Percentiles rank a stretch among this genome's conserved stretches.
These are phyloP conservation scores for Furcifer pardalis DNA, from an alignment of 2,797 vertebrate genomes.

Conservation along the genomic window DNA sequence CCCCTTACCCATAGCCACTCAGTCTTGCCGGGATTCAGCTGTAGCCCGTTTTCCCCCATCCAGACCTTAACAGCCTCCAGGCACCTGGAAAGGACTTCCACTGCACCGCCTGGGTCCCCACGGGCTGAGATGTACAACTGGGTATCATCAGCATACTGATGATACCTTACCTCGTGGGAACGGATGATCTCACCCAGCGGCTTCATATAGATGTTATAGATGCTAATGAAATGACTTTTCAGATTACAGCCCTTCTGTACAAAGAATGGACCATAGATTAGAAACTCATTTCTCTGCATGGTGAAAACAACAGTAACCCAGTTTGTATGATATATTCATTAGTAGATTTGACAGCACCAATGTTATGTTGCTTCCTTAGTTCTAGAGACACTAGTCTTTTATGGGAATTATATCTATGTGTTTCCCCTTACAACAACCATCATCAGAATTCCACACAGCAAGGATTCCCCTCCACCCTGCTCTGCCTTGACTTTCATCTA, in stretches of 20 bases:
- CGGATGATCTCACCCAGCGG: too few relatives aligned
- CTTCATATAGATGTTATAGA: too few relatives aligned
- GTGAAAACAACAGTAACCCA: not conserved
- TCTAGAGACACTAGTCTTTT: not conserved
- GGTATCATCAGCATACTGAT: too few relatives aligned
- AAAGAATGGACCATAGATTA: constrained; percentile 17
- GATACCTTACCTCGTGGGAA: too few relatives aligned
- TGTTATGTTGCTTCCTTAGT: not conserved
- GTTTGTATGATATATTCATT: not conserved
- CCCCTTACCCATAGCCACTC: too few relatives aligned
- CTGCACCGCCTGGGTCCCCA: too few relatives aligned
- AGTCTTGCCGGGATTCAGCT: too few relatives aligned
- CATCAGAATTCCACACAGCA: constrained; percentile 7
- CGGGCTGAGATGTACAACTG: too few relatives aligned
- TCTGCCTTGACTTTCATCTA: constrained; percentile 36
- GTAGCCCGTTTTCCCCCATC: too few relatives aligned
- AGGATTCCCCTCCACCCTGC: not conserved
- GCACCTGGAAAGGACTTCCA: too few relatives aligned
- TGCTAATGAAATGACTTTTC: constrained; percentile 40
- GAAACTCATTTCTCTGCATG: not conserved
- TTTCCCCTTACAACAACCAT: not conserved
- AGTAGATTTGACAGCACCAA: too few relatives aligned
- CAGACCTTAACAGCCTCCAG: too few relatives aligned
- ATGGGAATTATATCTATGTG: constrained; percentile 23
- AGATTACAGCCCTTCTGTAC: not conserved